phyloP scores from a whole-genome alignment of 2,888 invertebrate species.

The Caradrina clavipalpis region DNA sequence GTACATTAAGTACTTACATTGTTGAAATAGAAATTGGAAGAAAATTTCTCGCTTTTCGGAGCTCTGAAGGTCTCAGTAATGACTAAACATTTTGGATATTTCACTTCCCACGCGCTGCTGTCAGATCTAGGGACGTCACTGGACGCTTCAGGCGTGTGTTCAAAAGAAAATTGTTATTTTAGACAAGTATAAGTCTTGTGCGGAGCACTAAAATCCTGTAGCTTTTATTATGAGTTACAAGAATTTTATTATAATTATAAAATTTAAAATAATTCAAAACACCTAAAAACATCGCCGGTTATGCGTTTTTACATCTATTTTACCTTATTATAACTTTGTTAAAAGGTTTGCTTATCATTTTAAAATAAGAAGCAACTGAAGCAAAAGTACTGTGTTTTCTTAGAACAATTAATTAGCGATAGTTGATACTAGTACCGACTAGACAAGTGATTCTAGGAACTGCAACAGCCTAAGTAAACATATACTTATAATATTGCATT shows the following conservation, averaged over 20 bases:
- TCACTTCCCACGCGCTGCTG: slow-evolving; percentile 19
- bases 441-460: too few relatives aligned
- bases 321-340: too few relatives aligned
- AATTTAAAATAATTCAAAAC: too few relatives aligned
- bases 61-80: slow-evolving; percentile 29
- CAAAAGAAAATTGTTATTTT: slow-evolving; percentile 26
- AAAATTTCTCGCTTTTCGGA: slow-evolving; percentile 30
- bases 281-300: too few relatives aligned
- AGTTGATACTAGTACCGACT: too few relatives aligned
- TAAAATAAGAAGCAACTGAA: too few relatives aligned
- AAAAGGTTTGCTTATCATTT: not conserved
- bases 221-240: not conserved
- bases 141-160: slow-evolving; percentile 13
- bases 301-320: not conserved
- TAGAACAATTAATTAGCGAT: too few relatives aligned
- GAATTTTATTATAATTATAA: too few relatives aligned
- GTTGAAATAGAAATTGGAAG: slow-evolving; percentile 34
- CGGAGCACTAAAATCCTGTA: not conserved
- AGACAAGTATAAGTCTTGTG: not conserved
- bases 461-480: too few relatives aligned
- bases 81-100: slow-evolving; percentile 47
- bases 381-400: too few relatives aligned
- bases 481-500: too few relatives aligned
- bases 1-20: slow-evolving; percentile 31
- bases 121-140: slow-evolving; percentile 22